A percentile compares a stretch with the other conserved stretches of the same genome.
Evolutionary conservation across 2,797 vertebrate genomes (phyloP).

Genomic region (Scolopax bukidnonensis): DNA sequence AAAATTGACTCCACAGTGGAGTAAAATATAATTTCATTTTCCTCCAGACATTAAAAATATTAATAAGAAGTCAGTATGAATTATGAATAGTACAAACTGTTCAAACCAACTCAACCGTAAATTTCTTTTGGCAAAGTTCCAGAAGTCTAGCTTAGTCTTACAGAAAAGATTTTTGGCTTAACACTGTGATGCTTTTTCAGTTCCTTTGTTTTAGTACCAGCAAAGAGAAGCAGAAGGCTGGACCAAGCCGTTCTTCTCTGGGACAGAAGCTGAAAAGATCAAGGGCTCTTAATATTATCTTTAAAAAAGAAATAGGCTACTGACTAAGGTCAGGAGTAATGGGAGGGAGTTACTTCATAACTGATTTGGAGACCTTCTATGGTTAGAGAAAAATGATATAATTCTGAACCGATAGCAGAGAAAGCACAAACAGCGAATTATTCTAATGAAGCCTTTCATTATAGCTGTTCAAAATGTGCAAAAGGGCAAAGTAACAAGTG

Average conservation of each 20-base stretch:
- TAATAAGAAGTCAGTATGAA: background rate
- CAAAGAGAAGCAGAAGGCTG: slow-evolving; percentile 1
- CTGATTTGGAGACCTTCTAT: background rate
- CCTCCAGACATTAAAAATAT: slow-evolving; percentile 22
- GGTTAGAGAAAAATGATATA: background rate
- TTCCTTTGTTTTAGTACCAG: background rate
- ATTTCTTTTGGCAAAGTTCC: slow-evolving; percentile 9
- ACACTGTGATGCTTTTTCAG: background rate
- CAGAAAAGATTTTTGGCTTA: background rate
- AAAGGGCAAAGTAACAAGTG: slow-evolving; percentile 3
- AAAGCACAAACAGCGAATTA: background rate
- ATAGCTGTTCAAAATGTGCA: background rate
- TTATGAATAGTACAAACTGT: background rate
- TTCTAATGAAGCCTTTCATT: background rate
- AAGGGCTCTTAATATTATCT: background rate
- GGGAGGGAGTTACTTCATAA: background rate
- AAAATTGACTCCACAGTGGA: background rate
- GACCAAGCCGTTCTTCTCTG: background rate
- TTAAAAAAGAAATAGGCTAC: background rate
- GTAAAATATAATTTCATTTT: background rate
- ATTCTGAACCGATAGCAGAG: background rate
- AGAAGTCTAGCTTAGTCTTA: background rate
- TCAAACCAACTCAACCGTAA: background rate
- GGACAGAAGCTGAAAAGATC: background rate
- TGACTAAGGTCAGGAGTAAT: background rate